Evolutionary conservation across 1,140 invertebrate species (phyloP).

Genomic region (Pararge aegeria): DNA sequence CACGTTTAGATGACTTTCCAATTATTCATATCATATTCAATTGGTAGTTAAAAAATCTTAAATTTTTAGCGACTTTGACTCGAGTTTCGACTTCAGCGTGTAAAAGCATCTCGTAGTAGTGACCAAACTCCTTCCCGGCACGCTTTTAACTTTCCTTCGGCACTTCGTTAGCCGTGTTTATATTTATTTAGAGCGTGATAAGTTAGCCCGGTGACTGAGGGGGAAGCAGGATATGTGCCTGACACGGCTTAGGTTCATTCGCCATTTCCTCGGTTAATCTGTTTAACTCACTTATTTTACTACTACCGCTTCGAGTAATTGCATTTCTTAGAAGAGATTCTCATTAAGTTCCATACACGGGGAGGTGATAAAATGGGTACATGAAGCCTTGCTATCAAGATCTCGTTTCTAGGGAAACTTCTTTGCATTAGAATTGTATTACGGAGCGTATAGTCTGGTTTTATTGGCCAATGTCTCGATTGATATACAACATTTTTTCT

Average conservation of each 20-base stretch:
- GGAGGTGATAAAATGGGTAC: neutral
- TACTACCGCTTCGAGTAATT: slow-evolving; percentile 11
- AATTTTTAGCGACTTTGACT: no score
- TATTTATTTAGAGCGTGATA: slow-evolving; percentile 72
- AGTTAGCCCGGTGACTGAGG: slow-evolving; percentile 58
- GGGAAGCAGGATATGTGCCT: slow-evolving; percentile 57
- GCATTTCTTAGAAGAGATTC: neutral
- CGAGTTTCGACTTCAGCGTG: slow-evolving; percentile 7
- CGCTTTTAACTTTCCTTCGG: slow-evolving; percentile 71
- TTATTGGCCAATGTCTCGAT: no score
- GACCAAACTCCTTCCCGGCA: slow-evolving; percentile 37
- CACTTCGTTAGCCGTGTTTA: slow-evolving; percentile 72
- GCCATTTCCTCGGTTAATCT: slow-evolving; percentile 36
- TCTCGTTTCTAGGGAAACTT: no score
- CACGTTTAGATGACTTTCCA: no score
- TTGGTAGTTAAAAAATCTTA: no score
- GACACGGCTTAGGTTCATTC: slow-evolving; percentile 52
- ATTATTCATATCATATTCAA: no score
- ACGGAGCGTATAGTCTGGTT: no score
- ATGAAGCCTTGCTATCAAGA: neutral
- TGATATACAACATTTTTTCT: no score
- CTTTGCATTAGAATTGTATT: no score
- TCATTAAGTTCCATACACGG: neutral
- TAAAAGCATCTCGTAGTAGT: slow-evolving; percentile 30
- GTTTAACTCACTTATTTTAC: slow-evolving; percentile 1